Evolutionary conservation across 2,113 vertebrate species (phyloP), one percentile per base, ranked within the genome.

Genomic region (Poecilia latipinna): DNA sequence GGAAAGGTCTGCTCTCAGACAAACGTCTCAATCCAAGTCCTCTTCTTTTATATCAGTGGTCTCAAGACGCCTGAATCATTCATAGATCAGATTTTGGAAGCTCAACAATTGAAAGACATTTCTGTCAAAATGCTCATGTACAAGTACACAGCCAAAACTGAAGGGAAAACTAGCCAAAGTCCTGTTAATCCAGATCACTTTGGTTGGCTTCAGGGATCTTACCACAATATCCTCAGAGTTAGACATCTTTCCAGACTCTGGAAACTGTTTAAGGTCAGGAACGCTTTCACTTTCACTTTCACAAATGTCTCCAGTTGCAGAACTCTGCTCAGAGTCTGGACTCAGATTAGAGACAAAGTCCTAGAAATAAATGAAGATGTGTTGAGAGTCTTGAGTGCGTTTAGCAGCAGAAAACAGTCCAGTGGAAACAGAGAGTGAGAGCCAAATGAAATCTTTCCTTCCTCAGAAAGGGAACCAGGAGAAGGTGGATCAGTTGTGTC

Each of bases 1-100:
- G 86, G 78, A 35, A 95, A 97, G 94, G 98, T 98, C 1, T 35
- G 42, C 31, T 48, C 24, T 63, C 31, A 48, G 4, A 48, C 44
- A 48, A 48, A 48, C 15, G 15, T 48, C 44, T 48, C 44, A 19
- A 4, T 48, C 44, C 44, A 48, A 48, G 13, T 17, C 44, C 13
- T 19, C 15, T 17, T 19, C 4, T 6, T 48, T 57, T 3, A n/a
- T 3, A 3, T n/a, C 8, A n/a, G 17, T 17, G 61, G 28, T 32
- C 19, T 31, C 28, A 7, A n/a, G 2, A 57, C 12, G 4, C 29
- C 12, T 19, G 26, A 62, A 62, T 62, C 13, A 62, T 31, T 62
- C 4, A 62, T 15, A 17, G 13, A 7, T 62, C 61, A 29, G 61
- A 62, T 15, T 31, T 63, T 19, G 32, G 31, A 11, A 5, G 24